These are phyloP conservation scores for Biston stratarius DNA, from an alignment of 2,888 invertebrate species.

Conservation along the genomic window DNA sequence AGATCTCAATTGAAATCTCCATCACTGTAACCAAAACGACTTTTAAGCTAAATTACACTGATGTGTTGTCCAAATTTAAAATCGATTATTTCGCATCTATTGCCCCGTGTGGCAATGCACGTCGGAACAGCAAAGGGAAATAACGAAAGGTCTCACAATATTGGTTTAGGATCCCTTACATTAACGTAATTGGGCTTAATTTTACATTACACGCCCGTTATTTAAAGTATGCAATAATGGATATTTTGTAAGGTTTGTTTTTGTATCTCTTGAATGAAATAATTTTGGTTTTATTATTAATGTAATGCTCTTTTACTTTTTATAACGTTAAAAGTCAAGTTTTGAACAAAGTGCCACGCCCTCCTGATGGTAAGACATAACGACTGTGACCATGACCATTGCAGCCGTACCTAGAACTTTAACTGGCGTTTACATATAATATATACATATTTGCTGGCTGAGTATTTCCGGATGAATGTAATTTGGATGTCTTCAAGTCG, in stretches of 20 bases:
- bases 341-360: background rate
- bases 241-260: conserved; percentile 21
- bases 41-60: background rate
- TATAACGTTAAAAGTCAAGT: background rate
- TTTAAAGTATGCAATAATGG: conserved; percentile 22
- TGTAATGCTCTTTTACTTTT: background rate
- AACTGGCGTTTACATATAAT: too few species aligned
- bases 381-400: too few species aligned
- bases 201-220: conserved; percentile 28
- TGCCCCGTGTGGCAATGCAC: background rate
- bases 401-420: too few species aligned
- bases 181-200: conserved; percentile 28
- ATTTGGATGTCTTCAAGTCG: too few species aligned
- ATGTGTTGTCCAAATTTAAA: background rate
- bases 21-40: too few species aligned
- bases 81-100: background rate
- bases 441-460: too few species aligned
- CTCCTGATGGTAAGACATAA: too few species aligned
- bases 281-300: conserved; percentile 10
- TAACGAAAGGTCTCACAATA: conserved; percentile 23
- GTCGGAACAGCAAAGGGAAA: conserved; percentile 20
- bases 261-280: conserved; percentile 1
- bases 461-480: too few species aligned
- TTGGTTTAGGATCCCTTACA: conserved; percentile 32
- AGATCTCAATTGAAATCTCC: too few species aligned